phyloP scores from a whole-genome alignment of 2,888 invertebrate genomes.

The Tachystola acroxantha region DNA sequence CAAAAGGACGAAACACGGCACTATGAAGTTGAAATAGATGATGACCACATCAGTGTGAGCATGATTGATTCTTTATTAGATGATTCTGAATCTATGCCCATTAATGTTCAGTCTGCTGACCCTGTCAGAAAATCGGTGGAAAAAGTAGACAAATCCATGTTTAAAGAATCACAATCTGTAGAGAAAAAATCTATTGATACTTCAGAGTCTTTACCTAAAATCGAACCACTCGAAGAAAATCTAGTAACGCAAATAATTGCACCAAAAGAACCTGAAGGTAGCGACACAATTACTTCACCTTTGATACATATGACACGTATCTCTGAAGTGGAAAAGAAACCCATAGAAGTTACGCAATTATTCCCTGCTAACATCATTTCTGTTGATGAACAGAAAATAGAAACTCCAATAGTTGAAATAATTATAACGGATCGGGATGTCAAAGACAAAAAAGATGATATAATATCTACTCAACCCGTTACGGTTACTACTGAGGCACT shows the following conservation, averaged over 20 bases:
- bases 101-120: constrained; percentile 13
- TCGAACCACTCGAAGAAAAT: not conserved
- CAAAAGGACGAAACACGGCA: constrained; percentile 1
- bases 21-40: constrained; percentile 28
- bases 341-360: no score
- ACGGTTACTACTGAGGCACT: not conserved
- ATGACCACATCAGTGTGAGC: constrained; percentile 45
- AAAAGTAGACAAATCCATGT: no score
- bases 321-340: no score
- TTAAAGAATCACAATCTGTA: no score
- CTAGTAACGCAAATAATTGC: no score
- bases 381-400: no score
- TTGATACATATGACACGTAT: no score
- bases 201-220: no score
- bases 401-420: no score
- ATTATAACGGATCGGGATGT: no score
- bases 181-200: no score
- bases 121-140: not conserved
- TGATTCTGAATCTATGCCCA: constrained; percentile 34
- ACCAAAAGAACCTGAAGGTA: not conserved
- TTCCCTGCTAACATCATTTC: no score
- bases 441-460: not conserved
- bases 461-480: not conserved
- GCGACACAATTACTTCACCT: not conserved
- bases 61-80: constrained; percentile 46